phyloP scores from a whole-genome alignment of 2,797 vertebrate species.

The Chiloscyllium punctatum region DNA sequence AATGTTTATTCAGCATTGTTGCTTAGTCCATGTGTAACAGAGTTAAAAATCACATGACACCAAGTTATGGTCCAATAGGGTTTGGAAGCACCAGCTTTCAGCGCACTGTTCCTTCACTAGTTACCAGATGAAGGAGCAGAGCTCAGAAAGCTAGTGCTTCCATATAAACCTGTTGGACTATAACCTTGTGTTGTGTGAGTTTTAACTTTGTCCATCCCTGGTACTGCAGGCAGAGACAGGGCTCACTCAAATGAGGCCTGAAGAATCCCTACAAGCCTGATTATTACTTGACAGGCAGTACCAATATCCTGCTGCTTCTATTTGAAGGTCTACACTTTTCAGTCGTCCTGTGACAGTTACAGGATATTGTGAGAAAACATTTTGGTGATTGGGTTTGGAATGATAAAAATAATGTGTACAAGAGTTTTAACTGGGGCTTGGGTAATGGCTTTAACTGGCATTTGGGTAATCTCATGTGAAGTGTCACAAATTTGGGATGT shows the following conservation, averaged over 20 bases:
- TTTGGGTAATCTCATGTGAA: not conserved
- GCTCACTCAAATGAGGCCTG: not conserved
- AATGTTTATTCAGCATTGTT: not conserved
- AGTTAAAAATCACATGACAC: too few species aligned
- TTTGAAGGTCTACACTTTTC: not conserved
- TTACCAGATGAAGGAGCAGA: too few species aligned
- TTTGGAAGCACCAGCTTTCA: too few species aligned
- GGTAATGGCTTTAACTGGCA: not conserved
- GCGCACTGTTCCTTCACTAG: too few species aligned
- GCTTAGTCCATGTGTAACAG: not conserved
- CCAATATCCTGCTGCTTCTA: not conserved
- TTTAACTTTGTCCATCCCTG: too few species aligned
- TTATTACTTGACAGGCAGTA: not conserved
- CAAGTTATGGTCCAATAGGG: too few species aligned
- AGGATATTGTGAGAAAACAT: not conserved
- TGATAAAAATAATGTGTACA: not conserved
- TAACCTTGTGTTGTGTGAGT: too few species aligned
- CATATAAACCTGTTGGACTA: too few species aligned
- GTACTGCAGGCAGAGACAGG: too few species aligned
- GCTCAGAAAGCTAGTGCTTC: too few species aligned
- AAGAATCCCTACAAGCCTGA: not conserved
- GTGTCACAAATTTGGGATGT: not conserved
- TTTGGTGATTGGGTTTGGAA: not conserved
- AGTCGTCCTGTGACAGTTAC: not conserved
- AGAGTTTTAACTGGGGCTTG: not conserved